Evolutionary conservation across 2,113 vertebrate species (phyloP).

Genomic region (Microcebus ravelobensis): DNA sequence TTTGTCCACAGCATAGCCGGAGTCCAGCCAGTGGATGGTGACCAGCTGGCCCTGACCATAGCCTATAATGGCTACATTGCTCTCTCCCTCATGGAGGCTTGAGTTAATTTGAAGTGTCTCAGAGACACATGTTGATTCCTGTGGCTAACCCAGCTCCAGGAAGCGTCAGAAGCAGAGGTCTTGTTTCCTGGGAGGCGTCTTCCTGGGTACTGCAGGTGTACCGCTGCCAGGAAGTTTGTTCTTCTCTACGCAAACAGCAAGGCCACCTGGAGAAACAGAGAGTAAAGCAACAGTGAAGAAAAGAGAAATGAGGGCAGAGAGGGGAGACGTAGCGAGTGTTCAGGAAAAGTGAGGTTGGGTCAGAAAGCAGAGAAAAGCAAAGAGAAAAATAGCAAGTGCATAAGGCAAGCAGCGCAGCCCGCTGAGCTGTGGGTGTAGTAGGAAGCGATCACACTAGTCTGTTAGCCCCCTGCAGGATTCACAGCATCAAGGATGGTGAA

Average conservation of each 20-base stretch:
- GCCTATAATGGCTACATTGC: neutral
- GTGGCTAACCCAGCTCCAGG: neutral
- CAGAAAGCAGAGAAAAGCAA: neutral
- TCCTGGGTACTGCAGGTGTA: neutral
- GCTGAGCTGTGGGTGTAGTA: neutral
- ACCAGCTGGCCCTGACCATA: neutral
- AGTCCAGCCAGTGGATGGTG: neutral
- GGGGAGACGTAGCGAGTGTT: neutral
- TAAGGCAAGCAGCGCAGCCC: neutral
- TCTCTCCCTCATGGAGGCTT: neutral
- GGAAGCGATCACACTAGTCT: neutral
- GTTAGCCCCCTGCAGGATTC: neutral
- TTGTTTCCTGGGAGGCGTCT: constrained; percentile 14
- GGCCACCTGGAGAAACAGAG: neutral
- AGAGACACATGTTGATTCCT: neutral
- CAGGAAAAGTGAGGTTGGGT: neutral
- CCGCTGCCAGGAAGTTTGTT: neutral
- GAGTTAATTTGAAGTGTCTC: neutral
- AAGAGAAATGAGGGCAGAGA: neutral
- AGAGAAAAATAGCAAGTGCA: neutral
- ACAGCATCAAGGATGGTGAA: neutral
- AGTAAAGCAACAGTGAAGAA: neutral
- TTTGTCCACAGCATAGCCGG: fast-evolving
- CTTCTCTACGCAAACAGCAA: neutral
- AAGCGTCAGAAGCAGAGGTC: neutral